A percentile compares a stretch with the other conserved stretches of the same genome.
Conservation (phyloP, 2,888 invertebrate genomes). For the Diabrotica balteata region DNA sequence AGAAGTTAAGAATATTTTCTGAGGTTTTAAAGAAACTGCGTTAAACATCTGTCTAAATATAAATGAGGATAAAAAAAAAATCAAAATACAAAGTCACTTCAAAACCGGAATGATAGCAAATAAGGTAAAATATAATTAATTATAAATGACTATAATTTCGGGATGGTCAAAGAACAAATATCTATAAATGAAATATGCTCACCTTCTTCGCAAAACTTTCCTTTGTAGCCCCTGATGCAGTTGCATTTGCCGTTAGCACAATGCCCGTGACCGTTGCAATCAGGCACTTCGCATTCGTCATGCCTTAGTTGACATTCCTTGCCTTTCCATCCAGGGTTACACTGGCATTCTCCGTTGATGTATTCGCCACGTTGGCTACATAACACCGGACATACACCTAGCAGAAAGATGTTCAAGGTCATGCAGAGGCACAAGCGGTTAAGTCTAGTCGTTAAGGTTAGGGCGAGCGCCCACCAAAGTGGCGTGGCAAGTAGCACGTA, state of each 20-base stretch:
- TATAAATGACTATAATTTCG: too few species aligned
- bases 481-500: too few species aligned
- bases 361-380: slow-evolving; percentile 98
- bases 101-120: too few species aligned
- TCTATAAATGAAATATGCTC: slow-evolving; percentile 47
- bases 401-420: slow-evolving; percentile 40
- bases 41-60: too few species aligned
- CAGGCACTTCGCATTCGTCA: slow-evolving; percentile 95
- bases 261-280: slow-evolving; percentile 95
- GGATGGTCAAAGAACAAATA: too few species aligned
- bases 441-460: neutral
- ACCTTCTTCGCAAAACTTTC: slow-evolving; percentile 92
- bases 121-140: too few species aligned
- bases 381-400: slow-evolving; percentile 93
- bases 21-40: too few species aligned
- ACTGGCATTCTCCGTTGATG: slow-evolving; percentile 94
- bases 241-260: slow-evolving; percentile 95
- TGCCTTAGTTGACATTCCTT: slow-evolving; percentile 94
- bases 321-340: slow-evolving; percentile 98
- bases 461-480: too few species aligned
- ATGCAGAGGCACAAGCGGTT: slow-evolving; percentile 39
- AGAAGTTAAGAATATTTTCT: too few species aligned
- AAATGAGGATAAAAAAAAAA: too few species aligned
- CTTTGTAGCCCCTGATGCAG: slow-evolving; percentile 93
- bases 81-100: too few species aligned